Percentiles rank a stretch among this genome's conserved stretches.
These are phyloP conservation scores for Conopomorpha cramerella DNA, from an alignment of 1,140 invertebrate genomes.

Conservation along the genomic window DNA sequence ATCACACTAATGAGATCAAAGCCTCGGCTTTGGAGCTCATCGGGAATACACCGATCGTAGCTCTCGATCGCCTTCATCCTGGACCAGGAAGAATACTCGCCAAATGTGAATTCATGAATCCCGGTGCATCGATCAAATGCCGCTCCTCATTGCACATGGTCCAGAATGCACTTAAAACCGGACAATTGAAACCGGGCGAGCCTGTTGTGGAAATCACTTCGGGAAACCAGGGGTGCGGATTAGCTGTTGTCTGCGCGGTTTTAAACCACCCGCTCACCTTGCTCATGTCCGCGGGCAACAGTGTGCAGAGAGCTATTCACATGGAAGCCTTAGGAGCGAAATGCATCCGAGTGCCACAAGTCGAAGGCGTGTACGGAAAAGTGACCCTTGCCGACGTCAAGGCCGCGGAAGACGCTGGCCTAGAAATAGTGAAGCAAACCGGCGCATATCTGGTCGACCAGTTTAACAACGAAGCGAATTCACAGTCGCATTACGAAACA, in stretches of 20 bases:
- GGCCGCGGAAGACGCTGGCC: conserved; percentile 26
- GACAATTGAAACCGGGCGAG: conserved; percentile 25
- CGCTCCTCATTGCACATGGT: conserved; percentile 42
- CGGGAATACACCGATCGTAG: conserved; percentile 41
- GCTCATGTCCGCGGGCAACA: conserved; percentile 44
- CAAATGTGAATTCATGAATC: conserved; percentile 52
- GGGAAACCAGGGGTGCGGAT: conserved; percentile 43
- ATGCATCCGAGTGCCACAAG: conserved; percentile 38
- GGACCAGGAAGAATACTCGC: conserved; percentile 38
- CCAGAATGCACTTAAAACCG: conserved; percentile 19
- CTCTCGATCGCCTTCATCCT: conserved; percentile 31
- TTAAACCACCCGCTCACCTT: conserved; percentile 34
- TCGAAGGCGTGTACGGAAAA: conserved; percentile 42
- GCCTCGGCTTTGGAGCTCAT: conserved; percentile 41
- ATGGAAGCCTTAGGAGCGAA: conserved; percentile 47
- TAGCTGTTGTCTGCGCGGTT: conserved; percentile 44
- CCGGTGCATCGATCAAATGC: conserved; percentile 43
- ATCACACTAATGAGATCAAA: conserved; percentile 34
- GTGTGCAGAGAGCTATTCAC: conserved; percentile 37
- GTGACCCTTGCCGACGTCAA: conserved; percentile 38
- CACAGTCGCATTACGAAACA: conserved; percentile 26
- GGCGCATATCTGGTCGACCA: conserved; percentile 44
- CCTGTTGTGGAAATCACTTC: conserved; percentile 43
- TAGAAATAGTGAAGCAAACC: conserved; percentile 23
- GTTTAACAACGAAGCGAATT: conserved; percentile 31